These are phyloP conservation scores for Apis laboriosa DNA, from an alignment of 1,140 invertebrate species.

Conservation along the genomic window DNA sequence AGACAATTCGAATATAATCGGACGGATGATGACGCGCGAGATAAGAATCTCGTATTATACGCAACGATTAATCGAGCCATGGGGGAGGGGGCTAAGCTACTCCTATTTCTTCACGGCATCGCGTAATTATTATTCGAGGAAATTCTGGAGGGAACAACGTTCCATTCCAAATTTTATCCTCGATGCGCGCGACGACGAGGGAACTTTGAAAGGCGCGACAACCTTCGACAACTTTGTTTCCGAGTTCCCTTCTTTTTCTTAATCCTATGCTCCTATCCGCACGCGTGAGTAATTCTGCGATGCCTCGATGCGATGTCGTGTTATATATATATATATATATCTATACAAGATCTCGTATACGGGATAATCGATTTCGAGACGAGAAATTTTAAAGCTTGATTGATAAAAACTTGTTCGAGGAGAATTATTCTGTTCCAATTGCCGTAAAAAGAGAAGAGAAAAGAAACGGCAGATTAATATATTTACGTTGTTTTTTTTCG, in stretches of 20 bases:
- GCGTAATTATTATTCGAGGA: slow-evolving; percentile 8
- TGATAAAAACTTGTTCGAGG: neutral
- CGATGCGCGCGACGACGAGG: neutral
- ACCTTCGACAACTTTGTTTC: neutral
- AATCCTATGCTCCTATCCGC: neutral
- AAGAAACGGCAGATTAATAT: neutral
- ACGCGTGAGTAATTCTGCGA: neutral
- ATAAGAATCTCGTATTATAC: neutral
- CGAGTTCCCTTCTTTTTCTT: neutral
- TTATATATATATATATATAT: too few relatives aligned
- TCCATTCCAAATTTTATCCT: neutral
- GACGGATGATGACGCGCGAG: neutral
- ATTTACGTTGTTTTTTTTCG: neutral
- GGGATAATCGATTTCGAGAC: too few relatives aligned
- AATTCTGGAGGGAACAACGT: neutral
- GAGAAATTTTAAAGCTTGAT: neutral
- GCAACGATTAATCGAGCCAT: slow-evolving; percentile 14
- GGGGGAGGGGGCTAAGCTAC: neutral
- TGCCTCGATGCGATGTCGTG: too few relatives aligned
- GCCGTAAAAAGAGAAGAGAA: neutral
- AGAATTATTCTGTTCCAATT: neutral
- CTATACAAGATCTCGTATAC: neutral
- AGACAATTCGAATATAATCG: slow-evolving; percentile 45
- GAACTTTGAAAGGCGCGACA: slow-evolving; percentile 4
- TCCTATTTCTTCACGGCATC: slow-evolving; percentile 5